Evolutionary conservation across 1,140 invertebrate species (phyloP), one percentile per base, ranked within the genome.

Genomic region (Drosophila serrata): DNA sequence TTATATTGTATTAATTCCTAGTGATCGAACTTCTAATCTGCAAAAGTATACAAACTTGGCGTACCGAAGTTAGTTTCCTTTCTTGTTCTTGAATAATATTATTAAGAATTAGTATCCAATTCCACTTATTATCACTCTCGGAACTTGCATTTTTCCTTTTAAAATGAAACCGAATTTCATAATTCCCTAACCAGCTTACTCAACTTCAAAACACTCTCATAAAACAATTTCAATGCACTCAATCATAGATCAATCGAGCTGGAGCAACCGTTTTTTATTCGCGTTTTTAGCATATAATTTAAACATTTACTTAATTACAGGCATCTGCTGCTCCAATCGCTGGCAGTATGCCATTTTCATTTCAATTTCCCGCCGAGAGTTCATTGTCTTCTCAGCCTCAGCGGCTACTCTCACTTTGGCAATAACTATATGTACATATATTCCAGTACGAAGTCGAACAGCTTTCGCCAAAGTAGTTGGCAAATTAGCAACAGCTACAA

Each of bases 401-500:
- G 15, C 27, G 27, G 48, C 69, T 74, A 78, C 81, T 84, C 81
- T 84, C 81, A 84, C 81, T 81, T 78, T 51, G 60, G 46, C 45
- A 3, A 45, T 24, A 64, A 29, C n/a, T n/a, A n/a, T n/a, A n/a
- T n/a, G n/a, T 5, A 56, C 6, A n/a, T 57, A 37, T n/a, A n/a
- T 31, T 49, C 46, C 7, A 48, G n/a, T 49, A 13, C 48, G 9
- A 33, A 77, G 63, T 76, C 55, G 74, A 75, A 76, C 64, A 59
- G 85, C 84, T 88, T 88, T 88, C 84, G 84, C 84, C 55, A 64
- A 84, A 74, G 80, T 84, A 90, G 84, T 87, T 87, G 85, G 84
- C 84, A 87, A 87, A 87, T 87, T 87, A 87, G 84, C 84, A 87
- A 77, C 72, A 68, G 46, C 65, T 22, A 40, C 82, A 87, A 82